Conservation (phyloP, 2,888 invertebrate genomes). For the Drosophila picticornis region DNA sequence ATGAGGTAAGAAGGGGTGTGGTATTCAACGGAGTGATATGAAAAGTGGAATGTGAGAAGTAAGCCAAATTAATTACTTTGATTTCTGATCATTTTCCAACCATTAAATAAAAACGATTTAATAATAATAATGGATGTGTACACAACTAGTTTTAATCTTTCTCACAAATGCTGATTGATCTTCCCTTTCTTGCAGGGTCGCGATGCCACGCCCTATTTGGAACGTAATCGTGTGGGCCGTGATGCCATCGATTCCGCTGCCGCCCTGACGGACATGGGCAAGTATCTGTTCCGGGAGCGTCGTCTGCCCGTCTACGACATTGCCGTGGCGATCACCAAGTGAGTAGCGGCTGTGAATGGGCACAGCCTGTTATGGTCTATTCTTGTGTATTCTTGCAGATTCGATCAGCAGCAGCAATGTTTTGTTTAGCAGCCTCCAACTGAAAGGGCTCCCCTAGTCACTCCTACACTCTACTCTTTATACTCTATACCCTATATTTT, state of each 20-base stretch:
- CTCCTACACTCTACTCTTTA: constrained; percentile 3
- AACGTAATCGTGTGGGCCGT: constrained; percentile 95
- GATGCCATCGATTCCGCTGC: constrained; percentile 98
- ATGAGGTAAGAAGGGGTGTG: background rate
- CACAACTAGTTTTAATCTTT: background rate
- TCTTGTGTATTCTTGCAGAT: constrained; percentile 66
- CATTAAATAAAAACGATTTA: background rate
- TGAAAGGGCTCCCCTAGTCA: constrained; percentile 11
- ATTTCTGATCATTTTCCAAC: background rate
- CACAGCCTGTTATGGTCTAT: constrained; percentile 30
- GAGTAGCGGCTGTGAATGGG: constrained; percentile 86
- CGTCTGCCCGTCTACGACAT: constrained; percentile 97
- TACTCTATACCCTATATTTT: constrained; percentile 13
- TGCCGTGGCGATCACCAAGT: constrained; percentile 98
- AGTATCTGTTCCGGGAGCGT: constrained; percentile 97
- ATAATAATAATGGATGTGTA: background rate
- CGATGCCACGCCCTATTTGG: constrained; percentile 97
- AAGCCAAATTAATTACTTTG: background rate
- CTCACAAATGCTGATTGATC: background rate
- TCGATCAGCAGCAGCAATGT: constrained; percentile 49
- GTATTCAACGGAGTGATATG: background rate
- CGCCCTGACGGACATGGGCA: constrained; percentile 98
- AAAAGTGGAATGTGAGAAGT: background rate
- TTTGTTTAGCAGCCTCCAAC: constrained; percentile 34
- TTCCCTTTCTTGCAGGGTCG: constrained; percentile 89